These are phyloP conservation scores for Drosophila pachea DNA, from an alignment of 1,140 invertebrate species.

Conservation along the genomic window DNA sequence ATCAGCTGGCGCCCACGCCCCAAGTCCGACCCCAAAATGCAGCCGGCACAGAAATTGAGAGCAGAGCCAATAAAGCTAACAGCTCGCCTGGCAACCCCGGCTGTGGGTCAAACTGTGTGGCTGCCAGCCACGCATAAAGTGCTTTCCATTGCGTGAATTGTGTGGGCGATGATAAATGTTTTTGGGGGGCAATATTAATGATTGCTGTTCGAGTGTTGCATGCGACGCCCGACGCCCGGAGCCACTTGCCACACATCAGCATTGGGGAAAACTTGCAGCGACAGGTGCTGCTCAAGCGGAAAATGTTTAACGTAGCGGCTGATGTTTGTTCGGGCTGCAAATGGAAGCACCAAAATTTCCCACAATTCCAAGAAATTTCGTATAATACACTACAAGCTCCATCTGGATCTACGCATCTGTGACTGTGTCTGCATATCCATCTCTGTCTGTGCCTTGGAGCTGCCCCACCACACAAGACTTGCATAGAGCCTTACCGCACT, in stretches of 20 bases:
- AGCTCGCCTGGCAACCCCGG: not conserved
- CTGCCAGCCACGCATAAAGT: conserved; percentile 54
- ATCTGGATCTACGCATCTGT: too few species aligned
- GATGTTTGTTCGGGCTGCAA: not conserved
- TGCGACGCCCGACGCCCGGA: not conserved
- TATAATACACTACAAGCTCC: too few species aligned
- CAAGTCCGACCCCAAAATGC: conserved; percentile 42
- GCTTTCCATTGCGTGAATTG: conserved; percentile 67
- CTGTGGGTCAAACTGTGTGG: conserved; percentile 27
- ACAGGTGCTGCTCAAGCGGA: conserved; percentile 21
- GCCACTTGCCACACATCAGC: conserved; percentile 18
- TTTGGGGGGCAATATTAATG: conserved; percentile 54
- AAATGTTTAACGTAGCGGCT: conserved; percentile 8
- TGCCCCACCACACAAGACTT: too few species aligned
- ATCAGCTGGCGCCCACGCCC: conserved; percentile 46
- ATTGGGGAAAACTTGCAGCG: conserved; percentile 10
- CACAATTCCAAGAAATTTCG: too few species aligned
- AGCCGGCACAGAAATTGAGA: conserved; percentile 46
- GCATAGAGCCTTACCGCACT: too few species aligned
- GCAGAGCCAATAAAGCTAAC: conserved; percentile 23
- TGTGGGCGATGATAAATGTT: conserved; percentile 64
- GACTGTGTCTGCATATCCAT: too few species aligned
- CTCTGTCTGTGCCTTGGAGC: too few species aligned
- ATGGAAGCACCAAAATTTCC: not conserved
- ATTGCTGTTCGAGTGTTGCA: conserved; percentile 8